phyloP scores from a whole-genome alignment of 2,113 vertebrate genomes.

The Meriones unguiculatus region DNA sequence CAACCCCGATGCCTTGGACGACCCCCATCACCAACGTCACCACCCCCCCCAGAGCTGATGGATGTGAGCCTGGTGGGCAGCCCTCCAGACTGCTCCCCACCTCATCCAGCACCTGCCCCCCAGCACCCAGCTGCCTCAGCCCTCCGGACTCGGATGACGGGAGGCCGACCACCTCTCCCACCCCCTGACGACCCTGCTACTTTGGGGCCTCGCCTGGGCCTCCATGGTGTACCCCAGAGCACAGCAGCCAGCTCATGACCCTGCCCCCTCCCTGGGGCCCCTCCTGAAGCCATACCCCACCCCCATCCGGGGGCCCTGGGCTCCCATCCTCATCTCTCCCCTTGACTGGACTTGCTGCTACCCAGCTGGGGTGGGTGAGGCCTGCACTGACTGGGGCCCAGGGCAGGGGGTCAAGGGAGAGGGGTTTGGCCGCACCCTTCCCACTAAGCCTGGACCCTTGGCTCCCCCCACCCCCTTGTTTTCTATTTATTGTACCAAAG shows the following conservation, averaged over 20 bases:
- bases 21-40: conserved; percentile 86
- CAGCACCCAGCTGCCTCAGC: conserved; percentile 92
- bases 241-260: conserved; percentile 96
- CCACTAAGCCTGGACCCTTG: conserved; percentile 77
- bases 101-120: conserved; percentile 81
- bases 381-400: conserved; percentile 83
- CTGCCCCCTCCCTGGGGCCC: conserved; percentile 86
- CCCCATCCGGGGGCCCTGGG: conserved; percentile 80
- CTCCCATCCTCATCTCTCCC: conserved; percentile 83
- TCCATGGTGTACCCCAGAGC: conserved; percentile 89
- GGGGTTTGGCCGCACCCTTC: conserved; percentile 64
- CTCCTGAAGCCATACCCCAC: conserved; percentile 82
- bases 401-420: conserved; percentile 79
- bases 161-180: conserved; percentile 82
- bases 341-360: conserved; percentile 87
- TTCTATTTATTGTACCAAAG: conserved; percentile 89
- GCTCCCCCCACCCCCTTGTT: conserved; percentile 70
- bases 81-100: conserved; percentile 82
- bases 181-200: conserved; percentile 81
- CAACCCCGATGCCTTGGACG: conserved; percentile 86
- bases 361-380: conserved; percentile 82
- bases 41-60: conserved; percentile 85
- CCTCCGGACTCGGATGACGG: conserved; percentile 96
- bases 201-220: conserved; percentile 88
- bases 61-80: conserved; percentile 88